These are phyloP conservation scores for Scalopus aquaticus DNA, from an alignment of 2,113 vertebrate species.

Conservation along the genomic window DNA sequence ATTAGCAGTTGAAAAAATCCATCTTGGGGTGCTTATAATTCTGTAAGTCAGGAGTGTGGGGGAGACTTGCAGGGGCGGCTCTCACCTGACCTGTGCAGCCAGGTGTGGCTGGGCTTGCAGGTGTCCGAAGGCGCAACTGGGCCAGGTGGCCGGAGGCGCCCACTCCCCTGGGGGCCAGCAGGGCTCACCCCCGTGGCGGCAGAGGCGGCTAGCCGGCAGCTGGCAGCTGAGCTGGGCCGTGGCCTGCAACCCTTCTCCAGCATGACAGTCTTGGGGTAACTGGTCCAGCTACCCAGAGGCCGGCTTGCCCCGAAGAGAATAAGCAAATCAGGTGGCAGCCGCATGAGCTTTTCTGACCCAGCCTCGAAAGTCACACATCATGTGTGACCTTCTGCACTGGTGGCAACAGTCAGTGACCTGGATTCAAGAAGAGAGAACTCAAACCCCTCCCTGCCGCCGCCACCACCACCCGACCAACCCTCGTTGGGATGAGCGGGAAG, in stretches of 20 bases:
- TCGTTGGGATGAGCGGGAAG: not conserved
- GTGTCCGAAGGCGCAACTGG: not conserved
- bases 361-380: not conserved
- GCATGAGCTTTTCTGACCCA: not conserved
- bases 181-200: not conserved
- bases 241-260: not conserved
- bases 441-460: not conserved
- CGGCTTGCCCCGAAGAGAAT: not conserved
- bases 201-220: not conserved
- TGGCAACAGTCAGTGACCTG: not conserved
- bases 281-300: not conserved
- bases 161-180: not conserved
- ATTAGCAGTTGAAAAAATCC: not conserved
- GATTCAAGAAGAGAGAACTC: not conserved
- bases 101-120: not conserved
- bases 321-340: not conserved
- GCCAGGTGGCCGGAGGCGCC: not conserved
- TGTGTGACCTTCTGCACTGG: not conserved
- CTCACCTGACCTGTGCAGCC: not conserved
- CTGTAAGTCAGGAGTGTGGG: not conserved
- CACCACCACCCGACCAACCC: not conserved
- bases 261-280: not conserved
- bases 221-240: not conserved
- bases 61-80: not conserved
- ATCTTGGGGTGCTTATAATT: not conserved